phyloP scores from a whole-genome alignment of 35 echinoderm and acorn worm genomes.

The Stichopus chloronotus region DNA sequence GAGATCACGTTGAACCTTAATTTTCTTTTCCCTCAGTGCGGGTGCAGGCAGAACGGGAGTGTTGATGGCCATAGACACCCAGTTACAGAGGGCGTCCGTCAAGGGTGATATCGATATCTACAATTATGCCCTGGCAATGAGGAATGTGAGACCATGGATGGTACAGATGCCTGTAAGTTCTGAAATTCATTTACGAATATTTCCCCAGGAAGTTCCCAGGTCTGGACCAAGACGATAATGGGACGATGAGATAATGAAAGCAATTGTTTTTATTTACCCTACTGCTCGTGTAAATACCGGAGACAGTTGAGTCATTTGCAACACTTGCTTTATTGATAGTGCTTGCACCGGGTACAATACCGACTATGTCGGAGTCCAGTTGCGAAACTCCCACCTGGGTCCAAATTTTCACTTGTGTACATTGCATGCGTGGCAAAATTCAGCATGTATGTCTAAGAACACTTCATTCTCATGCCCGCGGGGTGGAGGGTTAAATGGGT shows the following conservation, averaged over 20 bases:
- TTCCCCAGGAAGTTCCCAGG: neutral
- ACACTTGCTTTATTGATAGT: too few relatives aligned
- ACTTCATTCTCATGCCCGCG: too few relatives aligned
- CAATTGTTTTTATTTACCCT: neutral
- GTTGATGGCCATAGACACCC: constrained; percentile 64
- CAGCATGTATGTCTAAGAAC: too few relatives aligned
- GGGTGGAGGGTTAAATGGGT: too few relatives aligned
- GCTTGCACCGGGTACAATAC: too few relatives aligned
- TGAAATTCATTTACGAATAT: neutral
- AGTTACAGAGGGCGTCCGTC: constrained; percentile 45
- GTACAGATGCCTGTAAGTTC: constrained; percentile 65
- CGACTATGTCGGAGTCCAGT: too few relatives aligned
- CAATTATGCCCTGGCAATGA: constrained; percentile 52
- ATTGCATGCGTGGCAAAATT: too few relatives aligned
- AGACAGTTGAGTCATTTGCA: too few relatives aligned
- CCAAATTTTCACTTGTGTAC: too few relatives aligned
- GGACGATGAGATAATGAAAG: neutral
- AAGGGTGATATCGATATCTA: constrained; percentile 60
- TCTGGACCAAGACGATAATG: neutral
- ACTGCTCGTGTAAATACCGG: too few relatives aligned
- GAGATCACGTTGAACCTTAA: too few relatives aligned
- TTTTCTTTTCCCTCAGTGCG: constrained; percentile 40
- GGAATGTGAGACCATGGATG: constrained; percentile 59
- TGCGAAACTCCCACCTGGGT: too few relatives aligned
- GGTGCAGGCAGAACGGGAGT: constrained; percentile 68